These are phyloP conservation scores for Melanerpes formicivorus DNA, from an alignment of 2,113 vertebrate genomes.

Conservation along the genomic window DNA sequence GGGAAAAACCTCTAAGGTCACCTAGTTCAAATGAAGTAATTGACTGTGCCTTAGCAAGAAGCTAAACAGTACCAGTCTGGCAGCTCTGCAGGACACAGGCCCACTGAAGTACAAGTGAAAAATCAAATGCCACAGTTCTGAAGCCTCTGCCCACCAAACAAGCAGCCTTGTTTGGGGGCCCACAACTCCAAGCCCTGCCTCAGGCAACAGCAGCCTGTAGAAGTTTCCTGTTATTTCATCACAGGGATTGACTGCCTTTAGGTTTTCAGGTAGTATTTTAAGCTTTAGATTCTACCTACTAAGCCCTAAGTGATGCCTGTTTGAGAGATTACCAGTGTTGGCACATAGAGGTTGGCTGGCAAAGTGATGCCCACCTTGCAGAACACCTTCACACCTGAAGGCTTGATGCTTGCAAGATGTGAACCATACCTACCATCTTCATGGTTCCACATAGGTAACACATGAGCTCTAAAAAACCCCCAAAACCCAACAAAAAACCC, in stretches of 20 bases:
- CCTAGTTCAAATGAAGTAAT: background rate
- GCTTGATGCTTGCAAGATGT: background rate
- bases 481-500: no score
- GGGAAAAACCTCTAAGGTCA: no score
- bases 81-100: background rate
- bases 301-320: background rate
- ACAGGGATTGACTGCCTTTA: background rate
- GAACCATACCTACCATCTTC: background rate
- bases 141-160: background rate
- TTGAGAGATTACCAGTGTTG: background rate
- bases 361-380: background rate
- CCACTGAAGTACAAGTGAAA: background rate
- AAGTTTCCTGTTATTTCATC: background rate
- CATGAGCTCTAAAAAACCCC: background rate
- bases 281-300: background rate
- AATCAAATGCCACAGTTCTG: background rate
- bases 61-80: background rate
- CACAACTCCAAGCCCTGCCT: fast-evolving
- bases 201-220: background rate
- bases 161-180: fast-evolving
- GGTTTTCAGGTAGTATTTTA: background rate
- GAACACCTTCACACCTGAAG: background rate
- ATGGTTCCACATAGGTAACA: background rate
- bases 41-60: background rate
- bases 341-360: background rate